Base-by-base conservation (phyloP, 2,888 invertebrate genomes). In the Melanophora roralis region DNA sequence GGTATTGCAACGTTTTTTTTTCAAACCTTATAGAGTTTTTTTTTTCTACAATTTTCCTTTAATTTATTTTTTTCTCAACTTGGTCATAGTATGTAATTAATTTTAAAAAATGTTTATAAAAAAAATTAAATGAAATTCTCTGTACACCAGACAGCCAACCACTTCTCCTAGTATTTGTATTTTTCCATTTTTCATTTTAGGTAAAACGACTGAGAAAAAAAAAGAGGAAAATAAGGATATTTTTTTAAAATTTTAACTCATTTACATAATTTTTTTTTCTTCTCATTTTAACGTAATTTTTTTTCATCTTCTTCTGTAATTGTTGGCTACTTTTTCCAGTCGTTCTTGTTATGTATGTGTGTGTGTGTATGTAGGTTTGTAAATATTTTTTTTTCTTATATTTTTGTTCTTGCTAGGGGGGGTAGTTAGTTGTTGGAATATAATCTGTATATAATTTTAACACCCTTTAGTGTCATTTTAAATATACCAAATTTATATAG, bases 11-110 rank as follows among this genome's bases (percentile, higher is more conserved):
- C 62, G 47, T 27, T 45, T 62, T 76, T 80, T 62, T 67, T 74
- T 43, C 59, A 74, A 65, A 11, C 6, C 71, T 79, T 69, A 53
- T 73, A 73, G 49, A 62, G n/a, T 67, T 38, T 51, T 78, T 72
- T n/a, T 68, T 55, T 73, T 12, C 27, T 57, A 23, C 8, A 40
- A 62, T 67, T 72, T 80, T 68, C 27, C 36, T 45, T 27, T 16
- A n/a, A 57, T 32, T 40, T 64, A 72, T 68, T 64, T 68, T 59
- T 59, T 72, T 65, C 60, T 59, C 65, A 72, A 71, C 60, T 79
- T 75, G 65, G 74, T 74, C 62, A 72, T 64, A 76, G 80, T 80
- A 68, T 80, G 76, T 80, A 80, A 80, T 80, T 80, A 80, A 80
- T 80, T 80, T 72, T 59, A 80, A 80, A 76, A 80, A 67, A 55